These are phyloP conservation scores for Chrysolina haemoptera DNA, from an alignment of 2,888 invertebrate species.

Conservation along the genomic window DNA sequence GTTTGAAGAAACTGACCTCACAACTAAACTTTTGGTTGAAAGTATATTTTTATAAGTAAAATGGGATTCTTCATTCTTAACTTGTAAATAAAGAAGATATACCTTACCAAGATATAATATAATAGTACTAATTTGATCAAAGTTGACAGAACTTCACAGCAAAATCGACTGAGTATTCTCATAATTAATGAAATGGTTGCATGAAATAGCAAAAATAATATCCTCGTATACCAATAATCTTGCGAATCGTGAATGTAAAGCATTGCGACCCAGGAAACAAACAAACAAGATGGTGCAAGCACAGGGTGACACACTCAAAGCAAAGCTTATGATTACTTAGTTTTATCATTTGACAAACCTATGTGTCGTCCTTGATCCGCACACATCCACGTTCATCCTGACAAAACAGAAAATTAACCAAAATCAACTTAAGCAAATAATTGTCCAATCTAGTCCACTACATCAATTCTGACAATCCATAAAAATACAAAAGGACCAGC, in stretches of 20 bases:
- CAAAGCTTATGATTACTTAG: slow-evolving; percentile 59
- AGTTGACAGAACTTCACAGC: not conserved
- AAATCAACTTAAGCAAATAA: slow-evolving; percentile 45
- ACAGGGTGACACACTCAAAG: slow-evolving; percentile 64
- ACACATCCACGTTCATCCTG: slow-evolving; percentile 79
- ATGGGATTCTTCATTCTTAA: too few relatives aligned
- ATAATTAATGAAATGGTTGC: not conserved
- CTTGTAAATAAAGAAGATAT: too few relatives aligned
- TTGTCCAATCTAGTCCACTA: slow-evolving; percentile 4
- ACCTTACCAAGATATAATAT: too few relatives aligned
- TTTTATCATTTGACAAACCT: slow-evolving; percentile 73
- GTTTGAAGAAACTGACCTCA: too few relatives aligned
- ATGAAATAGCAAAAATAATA: not conserved
- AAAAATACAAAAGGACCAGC: not conserved
- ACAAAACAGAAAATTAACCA: slow-evolving; percentile 51
- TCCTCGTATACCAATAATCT: not conserved
- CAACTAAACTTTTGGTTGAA: too few relatives aligned
- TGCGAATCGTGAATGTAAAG: slow-evolving; percentile 19
- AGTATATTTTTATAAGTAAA: too few relatives aligned
- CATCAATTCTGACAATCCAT: not conserved
- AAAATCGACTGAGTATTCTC: not conserved
- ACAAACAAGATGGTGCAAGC: slow-evolving; percentile 57
- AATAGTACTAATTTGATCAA: not conserved
- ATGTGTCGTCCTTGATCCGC: slow-evolving; percentile 79
- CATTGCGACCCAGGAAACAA: slow-evolving; percentile 35